phyloP scores from a whole-genome alignment of 2,797 vertebrate genomes.

The Acropternis orthonyx region DNA sequence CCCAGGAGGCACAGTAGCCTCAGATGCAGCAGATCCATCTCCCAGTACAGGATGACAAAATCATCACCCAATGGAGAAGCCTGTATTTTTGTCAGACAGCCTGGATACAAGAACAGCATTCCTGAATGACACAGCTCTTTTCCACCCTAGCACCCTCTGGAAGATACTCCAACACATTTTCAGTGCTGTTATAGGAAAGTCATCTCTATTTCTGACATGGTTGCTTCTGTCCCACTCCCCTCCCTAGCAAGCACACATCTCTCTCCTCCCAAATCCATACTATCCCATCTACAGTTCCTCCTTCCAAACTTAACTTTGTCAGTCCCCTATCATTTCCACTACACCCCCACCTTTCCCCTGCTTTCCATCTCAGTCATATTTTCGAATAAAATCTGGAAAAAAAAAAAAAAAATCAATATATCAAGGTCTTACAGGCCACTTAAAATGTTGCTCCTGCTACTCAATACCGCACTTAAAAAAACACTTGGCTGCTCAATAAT shows the following conservation, averaged over 20 bases:
- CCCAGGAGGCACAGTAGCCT: background rate
- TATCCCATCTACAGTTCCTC: background rate
- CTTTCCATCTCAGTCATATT: background rate
- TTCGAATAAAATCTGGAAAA: background rate
- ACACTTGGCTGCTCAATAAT: background rate
- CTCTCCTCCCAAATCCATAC: background rate
- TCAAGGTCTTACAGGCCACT: background rate
- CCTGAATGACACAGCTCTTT: background rate
- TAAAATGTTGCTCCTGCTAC: background rate
- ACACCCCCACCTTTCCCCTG: background rate
- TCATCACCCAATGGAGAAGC: background rate
- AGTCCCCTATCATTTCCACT: background rate
- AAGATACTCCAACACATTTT: background rate
- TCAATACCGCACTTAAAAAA: background rate
- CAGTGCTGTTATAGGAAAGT: background rate
- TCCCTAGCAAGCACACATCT: rapidly evolving
- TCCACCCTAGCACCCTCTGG: background rate
- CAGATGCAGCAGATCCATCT: background rate
- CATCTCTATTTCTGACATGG: background rate
- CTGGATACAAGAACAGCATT: background rate
- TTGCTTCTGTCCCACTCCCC: background rate
- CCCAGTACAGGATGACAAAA: background rate
- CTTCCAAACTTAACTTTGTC: background rate
- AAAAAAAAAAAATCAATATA: background rate
- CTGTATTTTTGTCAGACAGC: background rate